phyloP scores from a whole-genome alignment of 1,140 invertebrate genomes.

The Trissolcus basalis region DNA sequence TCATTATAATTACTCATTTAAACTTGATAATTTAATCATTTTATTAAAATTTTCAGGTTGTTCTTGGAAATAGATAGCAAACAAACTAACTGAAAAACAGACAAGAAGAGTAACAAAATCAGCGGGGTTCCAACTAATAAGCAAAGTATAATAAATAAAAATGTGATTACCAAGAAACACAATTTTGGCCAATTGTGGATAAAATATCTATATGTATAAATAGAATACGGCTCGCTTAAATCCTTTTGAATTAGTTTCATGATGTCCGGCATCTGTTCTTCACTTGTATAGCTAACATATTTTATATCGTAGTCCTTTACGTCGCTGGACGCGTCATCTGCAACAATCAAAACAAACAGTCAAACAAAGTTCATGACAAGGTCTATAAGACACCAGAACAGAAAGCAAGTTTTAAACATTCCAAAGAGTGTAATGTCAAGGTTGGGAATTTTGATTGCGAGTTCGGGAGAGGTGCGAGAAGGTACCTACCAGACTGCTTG shows the following conservation, averaged over 20 bases:
- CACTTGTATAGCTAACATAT: conserved; percentile 89
- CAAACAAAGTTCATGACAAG: not conserved
- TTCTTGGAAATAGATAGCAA: too few species aligned
- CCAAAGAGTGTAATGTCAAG: too few species aligned
- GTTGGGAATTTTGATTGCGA: not conserved
- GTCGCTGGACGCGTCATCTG: conserved; percentile 61
- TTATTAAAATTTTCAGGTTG: too few species aligned
- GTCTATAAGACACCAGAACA: too few species aligned
- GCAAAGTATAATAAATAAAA: conserved; percentile 2
- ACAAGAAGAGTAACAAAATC: too few species aligned
- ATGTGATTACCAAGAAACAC: conserved; percentile 90
- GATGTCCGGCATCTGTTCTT: conserved; percentile 95
- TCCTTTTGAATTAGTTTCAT: conserved; percentile 99
- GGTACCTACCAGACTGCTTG: conserved; percentile 66
- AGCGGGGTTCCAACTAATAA: too few species aligned
- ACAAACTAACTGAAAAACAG: too few species aligned
- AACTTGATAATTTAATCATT: too few species aligned
- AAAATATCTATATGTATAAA: conserved; percentile 99
- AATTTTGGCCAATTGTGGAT: conserved; percentile 99
- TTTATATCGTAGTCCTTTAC: conserved; percentile 67
- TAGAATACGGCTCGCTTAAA: conserved; percentile 99
- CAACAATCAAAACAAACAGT: too few species aligned
- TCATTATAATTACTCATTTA: too few species aligned
- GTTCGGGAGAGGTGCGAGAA: not conserved
- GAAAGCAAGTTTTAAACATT: too few species aligned